Evolutionary conservation across 2,888 invertebrate genomes (phyloP).

Genomic region (Chaetoderma sp.): DNA sequence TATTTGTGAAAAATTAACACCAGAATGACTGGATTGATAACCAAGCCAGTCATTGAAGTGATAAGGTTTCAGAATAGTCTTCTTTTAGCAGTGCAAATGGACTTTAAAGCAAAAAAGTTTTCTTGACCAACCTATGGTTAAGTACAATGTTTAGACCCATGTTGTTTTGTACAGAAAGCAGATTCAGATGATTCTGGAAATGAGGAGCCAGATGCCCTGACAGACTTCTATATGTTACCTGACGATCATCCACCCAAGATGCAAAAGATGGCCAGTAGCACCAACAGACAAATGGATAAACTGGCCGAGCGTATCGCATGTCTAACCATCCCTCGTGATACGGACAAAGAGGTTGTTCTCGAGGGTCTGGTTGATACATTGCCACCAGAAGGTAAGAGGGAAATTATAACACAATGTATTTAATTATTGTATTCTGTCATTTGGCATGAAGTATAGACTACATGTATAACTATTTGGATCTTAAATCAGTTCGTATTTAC

Average conservation of each 20-base stretch:
- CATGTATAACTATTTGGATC: not conserved
- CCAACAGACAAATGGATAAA: conserved; percentile 69
- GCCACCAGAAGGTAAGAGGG: conserved; percentile 77
- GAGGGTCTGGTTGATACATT: conserved; percentile 79
- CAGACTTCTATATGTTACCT: conserved; percentile 73
- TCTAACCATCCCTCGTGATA: conserved; percentile 73
- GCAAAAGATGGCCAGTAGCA: conserved; percentile 31
- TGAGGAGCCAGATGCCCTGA: conserved; percentile 81
- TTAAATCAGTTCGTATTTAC: no score
- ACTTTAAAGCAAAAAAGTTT: no score
- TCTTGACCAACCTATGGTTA: no score
- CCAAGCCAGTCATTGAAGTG: no score
- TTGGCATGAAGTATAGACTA: not conserved
- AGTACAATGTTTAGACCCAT: no score
- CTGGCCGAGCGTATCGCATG: conserved; percentile 76
- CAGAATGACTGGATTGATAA: no score
- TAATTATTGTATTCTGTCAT: not conserved
- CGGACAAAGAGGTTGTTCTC: conserved; percentile 73
- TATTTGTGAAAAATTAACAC: no score
- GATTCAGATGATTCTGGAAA: conserved; percentile 95
- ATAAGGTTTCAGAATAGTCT: no score
- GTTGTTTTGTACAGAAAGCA: conserved; percentile 77
- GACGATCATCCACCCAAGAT: conserved; percentile 27
- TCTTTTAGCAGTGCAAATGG: no score
- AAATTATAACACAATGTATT: not conserved